Evolutionary conservation across 2,113 vertebrate genomes (phyloP), one percentile per base, ranked within the genome.

Genomic region (Herpetotheres cachinnans): DNA sequence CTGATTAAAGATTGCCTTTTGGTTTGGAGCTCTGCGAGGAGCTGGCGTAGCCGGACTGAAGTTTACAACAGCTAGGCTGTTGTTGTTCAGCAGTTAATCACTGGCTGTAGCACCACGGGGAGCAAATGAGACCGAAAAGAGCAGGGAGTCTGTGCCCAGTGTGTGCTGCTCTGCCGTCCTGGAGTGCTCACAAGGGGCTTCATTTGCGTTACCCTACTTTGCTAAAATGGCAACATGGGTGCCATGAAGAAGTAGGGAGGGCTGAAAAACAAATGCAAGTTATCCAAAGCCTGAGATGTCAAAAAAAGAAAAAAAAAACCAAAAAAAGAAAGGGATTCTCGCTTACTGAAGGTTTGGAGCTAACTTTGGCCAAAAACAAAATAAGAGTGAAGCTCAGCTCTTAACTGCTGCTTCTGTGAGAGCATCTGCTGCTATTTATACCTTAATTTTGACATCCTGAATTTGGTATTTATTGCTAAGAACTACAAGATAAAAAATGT

Each of bases 181-280:
- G 86, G 66, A 58, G 7, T 1, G 2, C 13, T 29, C 32, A 5
- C 42, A 4, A 2, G 42, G 36, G 42, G 4, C 66, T 92, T 80
- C 63, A 7, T 29, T 61, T 3, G 0, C 62, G 1, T 21, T 36
- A 40, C 36, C 50, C 69, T 70, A 0, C 63, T 46, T 62, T 49
- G 69, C 50, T 71, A 1, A 66, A 82, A 13, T 11, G 46, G 30
- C 16, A 24, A 17, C 14, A 0, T 9, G 58, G 49, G 49, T 69
- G 40, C 66, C 4, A 0, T 54, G 16, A 32, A 72, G 18, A 50
- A 72, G 3, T 3, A 8, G 18, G 7, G 18, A 4, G 5, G 4
- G 5, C 34, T 73, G 40, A 61, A 52, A 77, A 73, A 25, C 34
- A 63, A 74, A 42, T 38, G 7, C 13, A 38, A 29, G 5, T 77